Percentiles rank a stretch among this genome's conserved stretches.
phyloP scores from a whole-genome alignment of 2,113 vertebrate genomes.

The Muntiacus muntjak region DNA sequence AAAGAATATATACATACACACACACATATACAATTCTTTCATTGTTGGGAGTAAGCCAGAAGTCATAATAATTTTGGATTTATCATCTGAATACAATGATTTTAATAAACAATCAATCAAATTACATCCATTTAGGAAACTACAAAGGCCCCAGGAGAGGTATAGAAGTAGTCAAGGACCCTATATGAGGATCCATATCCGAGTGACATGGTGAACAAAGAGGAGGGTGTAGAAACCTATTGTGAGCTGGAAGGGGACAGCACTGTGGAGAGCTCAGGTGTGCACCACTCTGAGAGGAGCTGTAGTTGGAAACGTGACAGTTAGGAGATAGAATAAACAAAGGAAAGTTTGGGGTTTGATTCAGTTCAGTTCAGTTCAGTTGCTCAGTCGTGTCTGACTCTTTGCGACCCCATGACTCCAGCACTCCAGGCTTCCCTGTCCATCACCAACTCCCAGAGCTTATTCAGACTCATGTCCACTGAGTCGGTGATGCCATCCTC shows the following conservation, averaged over 20 bases:
- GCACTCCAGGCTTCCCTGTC: not conserved
- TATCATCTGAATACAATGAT: not conserved
- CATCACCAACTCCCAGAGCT: not conserved
- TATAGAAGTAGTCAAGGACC: not conserved
- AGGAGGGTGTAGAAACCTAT: not conserved
- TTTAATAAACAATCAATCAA: not conserved
- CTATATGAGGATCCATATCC: not conserved
- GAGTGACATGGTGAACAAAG: not conserved
- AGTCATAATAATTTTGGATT: not conserved
- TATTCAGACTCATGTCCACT: not conserved
- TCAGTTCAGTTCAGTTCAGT: not conserved
- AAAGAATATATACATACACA: not conserved
- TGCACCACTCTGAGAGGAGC: not conserved
- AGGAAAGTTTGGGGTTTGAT: not conserved
- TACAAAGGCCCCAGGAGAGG: not conserved
- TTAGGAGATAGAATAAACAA: not conserved
- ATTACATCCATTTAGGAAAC: not conserved
- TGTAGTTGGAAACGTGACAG: not conserved
- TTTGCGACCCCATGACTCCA: not conserved
- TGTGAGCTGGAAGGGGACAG: not conserved
- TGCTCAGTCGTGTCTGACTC: not conserved
- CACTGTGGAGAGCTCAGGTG: not conserved
- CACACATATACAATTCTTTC: not conserved
- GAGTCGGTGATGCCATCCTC: not conserved
- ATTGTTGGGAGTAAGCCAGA: not conserved